Evolutionary conservation across 2,888 invertebrate species (phyloP).

Genomic region (Meloe dianella): DNA sequence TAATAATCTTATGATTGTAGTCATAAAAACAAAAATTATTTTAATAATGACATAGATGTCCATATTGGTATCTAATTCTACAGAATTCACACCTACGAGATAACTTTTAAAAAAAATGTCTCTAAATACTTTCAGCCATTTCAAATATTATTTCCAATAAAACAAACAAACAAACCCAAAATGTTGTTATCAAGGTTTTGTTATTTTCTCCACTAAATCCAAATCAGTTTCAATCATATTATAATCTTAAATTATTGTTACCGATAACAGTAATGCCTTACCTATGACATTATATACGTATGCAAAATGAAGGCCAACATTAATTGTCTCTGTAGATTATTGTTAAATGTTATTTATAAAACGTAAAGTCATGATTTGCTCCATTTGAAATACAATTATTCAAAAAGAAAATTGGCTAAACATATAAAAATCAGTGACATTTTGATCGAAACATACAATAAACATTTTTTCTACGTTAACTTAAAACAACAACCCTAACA

Average conservation of each 20-base stretch:
- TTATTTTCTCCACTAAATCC: not conserved
- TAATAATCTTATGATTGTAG: not conserved
- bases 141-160: too few species aligned
- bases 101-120: not conserved
- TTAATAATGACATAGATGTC: not conserved
- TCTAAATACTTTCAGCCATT: not conserved
- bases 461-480: not conserved
- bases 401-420: not conserved
- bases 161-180: not conserved
- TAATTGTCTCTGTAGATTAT: conserved; percentile 20
- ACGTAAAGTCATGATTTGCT: conserved; percentile 20
- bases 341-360: conserved; percentile 16
- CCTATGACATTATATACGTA: conserved; percentile 21
- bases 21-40: not conserved
- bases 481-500: not conserved
- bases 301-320: conserved; percentile 22
- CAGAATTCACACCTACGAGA: not conserved
- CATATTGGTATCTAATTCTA: not conserved
- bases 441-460: not conserved
- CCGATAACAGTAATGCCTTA: conserved; percentile 14
- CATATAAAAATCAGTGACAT: not conserved
- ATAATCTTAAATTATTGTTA: conserved; percentile 19
- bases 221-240: conserved; percentile 2
- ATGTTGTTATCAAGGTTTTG: not conserved
- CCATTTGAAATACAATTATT: conserved; percentile 4